Evolutionary conservation across 2,888 invertebrate genomes (phyloP), one percentile per base, ranked within the genome.

Genomic region (Bembecia ichneumoniformis): DNA sequence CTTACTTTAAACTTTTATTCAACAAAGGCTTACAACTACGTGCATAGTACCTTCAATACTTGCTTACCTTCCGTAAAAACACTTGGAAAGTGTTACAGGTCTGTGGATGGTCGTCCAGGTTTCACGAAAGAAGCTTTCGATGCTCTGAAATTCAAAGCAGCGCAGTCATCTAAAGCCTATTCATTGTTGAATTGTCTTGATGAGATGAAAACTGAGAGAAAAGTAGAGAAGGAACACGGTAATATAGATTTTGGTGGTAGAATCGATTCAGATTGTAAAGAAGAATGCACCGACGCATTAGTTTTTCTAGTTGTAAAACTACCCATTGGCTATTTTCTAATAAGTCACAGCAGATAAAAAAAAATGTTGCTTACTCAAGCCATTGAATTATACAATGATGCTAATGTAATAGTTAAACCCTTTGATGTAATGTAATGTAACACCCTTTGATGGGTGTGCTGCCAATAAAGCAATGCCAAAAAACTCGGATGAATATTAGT

Each of bases 271-370:
- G 53, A 55, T 49, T 47, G 50, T 17, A 49, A 40, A 15, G 47
- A 55, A 1, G 49, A 51, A 47, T 35, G 13, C 36, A 46, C 40
- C 11, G 47, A 55, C 46, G 55, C 58, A 51, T 58, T 58, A 61
- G 59, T 62, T n/a, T n/a, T n/a, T n/a, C n/a, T n/a, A n/a, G n/a
- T n/a, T n/a, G n/a, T n/a, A n/a, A n/a, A n/a, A n/a, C n/a, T n/a
- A n/a, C n/a, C n/a, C n/a, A n/a, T n/a, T n/a, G n/a, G n/a, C n/a
- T n/a, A n/a, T n/a, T n/a, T n/a, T n/a, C n/a, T n/a, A n/a, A n/a
- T n/a, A n/a, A n/a, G n/a, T n/a, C n/a, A n/a, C n/a, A n/a, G n/a
- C n/a, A n/a, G n/a, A n/a, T n/a, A n/a, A n/a, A n/a, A n/a, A n/a
- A n/a, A n/a, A n/a, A n/a, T n/a, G n/a, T n/a, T n/a, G n/a, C n/a